Evolutionary conservation across 2,113 vertebrate genomes (phyloP).

Genomic region (Chaenogobius annularis): DNA sequence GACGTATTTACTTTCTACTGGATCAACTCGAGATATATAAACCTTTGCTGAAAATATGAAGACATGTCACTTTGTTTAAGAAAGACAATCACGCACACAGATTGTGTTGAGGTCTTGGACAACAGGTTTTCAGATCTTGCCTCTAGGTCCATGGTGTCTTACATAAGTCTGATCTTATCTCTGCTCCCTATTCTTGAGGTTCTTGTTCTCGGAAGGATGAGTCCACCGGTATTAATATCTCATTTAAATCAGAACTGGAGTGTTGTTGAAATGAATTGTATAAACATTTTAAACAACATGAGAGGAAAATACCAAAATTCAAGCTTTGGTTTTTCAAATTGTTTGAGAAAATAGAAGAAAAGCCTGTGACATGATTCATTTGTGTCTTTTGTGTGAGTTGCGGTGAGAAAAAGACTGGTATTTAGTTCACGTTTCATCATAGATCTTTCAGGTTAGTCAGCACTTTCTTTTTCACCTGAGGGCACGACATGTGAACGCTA

Average conservation of each 20-base stretch:
- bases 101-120: slow-evolving; percentile 22
- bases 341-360: not conserved
- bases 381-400: not conserved
- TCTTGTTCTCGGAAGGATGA: no score
- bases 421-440: not conserved
- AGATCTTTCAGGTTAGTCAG: not conserved
- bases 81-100: not conserved
- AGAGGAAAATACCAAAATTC: not conserved
- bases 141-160: not conserved
- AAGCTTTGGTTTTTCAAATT: not conserved
- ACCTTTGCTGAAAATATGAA: not conserved
- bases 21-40: not conserved
- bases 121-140: not conserved
- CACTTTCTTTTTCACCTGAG: not conserved
- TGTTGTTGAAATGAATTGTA: not conserved
- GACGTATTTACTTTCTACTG: not conserved
- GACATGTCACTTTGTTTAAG: not conserved
- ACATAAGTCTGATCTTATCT: not conserved
- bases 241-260: not conserved
- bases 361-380: not conserved
- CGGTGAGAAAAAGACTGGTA: not conserved
- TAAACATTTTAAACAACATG: not conserved
- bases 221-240: no score
- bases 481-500: not conserved
- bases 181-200: not conserved